phyloP scores from a whole-genome alignment of 2,797 vertebrate genomes.

The Sebastes glaucus region DNA sequence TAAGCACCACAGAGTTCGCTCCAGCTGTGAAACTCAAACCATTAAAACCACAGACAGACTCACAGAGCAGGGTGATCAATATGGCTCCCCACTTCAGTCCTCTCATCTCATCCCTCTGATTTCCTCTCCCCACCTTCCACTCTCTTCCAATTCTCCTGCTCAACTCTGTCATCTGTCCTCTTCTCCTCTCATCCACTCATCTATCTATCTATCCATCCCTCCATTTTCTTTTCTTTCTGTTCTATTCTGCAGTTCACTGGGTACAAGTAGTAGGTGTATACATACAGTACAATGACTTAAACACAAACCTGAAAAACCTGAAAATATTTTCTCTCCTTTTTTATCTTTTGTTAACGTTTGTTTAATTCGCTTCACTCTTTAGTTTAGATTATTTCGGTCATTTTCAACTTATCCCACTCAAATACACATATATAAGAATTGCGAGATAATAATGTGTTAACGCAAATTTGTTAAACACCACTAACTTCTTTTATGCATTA shows the following conservation, averaged over 20 bases:
- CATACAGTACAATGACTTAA: background rate
- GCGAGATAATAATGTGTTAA: too few relatives aligned
- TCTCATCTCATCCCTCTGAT: constrained; percentile 36
- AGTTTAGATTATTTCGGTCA: too few relatives aligned
- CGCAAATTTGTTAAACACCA: too few relatives aligned
- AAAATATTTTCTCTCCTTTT: background rate
- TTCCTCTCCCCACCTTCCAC: constrained; percentile 14
- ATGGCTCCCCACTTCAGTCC: constrained; percentile 25
- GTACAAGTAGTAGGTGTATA: background rate
- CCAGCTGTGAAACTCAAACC: constrained; percentile 64
- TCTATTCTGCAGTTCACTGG: background rate
- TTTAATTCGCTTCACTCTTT: background rate
- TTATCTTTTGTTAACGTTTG: background rate
- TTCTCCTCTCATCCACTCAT: background rate
- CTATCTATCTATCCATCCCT: background rate
- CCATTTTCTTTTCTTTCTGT: background rate
- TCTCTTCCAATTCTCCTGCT: background rate
- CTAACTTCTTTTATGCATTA: too few relatives aligned
- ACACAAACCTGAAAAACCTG: background rate
- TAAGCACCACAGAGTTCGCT: constrained; percentile 31
- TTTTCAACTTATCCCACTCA: too few relatives aligned
- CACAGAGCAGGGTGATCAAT: constrained; percentile 60
- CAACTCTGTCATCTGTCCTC: background rate
- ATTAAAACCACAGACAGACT: constrained; percentile 65
- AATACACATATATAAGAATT: too few relatives aligned